phyloP scores from a whole-genome alignment of 1,140 invertebrate genomes.

The Zaprionus nigranus region DNA sequence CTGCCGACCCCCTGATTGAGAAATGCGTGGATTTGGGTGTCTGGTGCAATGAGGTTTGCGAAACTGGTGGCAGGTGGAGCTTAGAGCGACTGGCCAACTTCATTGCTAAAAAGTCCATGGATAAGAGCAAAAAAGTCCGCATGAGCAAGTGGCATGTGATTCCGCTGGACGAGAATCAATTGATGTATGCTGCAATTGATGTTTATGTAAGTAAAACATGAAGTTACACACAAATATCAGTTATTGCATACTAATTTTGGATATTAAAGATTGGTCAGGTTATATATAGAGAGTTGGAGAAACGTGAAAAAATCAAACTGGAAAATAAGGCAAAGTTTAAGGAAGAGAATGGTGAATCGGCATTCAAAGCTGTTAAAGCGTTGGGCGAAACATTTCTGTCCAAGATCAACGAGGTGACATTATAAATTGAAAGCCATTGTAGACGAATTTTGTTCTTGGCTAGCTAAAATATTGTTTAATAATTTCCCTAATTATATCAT shows the following conservation, averaged over 20 bases:
- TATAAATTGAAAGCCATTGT: constrained; percentile 22
- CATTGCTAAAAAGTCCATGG: constrained; percentile 85
- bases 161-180: constrained; percentile 86
- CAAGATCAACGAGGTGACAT: constrained; percentile 61
- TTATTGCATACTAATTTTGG: neutral
- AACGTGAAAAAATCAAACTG: constrained; percentile 61
- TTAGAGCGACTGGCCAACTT: constrained; percentile 86
- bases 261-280: constrained; percentile 77
- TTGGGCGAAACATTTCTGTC: constrained; percentile 65
- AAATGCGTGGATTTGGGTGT: constrained; percentile 87
- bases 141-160: constrained; percentile 87
- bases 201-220: constrained; percentile 86
- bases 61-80: constrained; percentile 87
- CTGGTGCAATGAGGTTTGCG: constrained; percentile 86
- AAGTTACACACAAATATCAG: neutral
- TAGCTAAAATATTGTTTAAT: neutral
- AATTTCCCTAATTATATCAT: neutral
- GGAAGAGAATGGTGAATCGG: constrained; percentile 74
- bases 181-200: constrained; percentile 88
- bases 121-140: constrained; percentile 86
- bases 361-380: constrained; percentile 75
- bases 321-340: constrained; percentile 70
- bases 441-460: neutral
- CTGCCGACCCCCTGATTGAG: constrained; percentile 85
- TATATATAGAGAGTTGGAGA: constrained; percentile 73